A percentile compares a stretch with the other conserved stretches of the same genome.
phyloP scores from a whole-genome alignment of 2,113 vertebrate species.

The Dasypus novemcinctus region DNA sequence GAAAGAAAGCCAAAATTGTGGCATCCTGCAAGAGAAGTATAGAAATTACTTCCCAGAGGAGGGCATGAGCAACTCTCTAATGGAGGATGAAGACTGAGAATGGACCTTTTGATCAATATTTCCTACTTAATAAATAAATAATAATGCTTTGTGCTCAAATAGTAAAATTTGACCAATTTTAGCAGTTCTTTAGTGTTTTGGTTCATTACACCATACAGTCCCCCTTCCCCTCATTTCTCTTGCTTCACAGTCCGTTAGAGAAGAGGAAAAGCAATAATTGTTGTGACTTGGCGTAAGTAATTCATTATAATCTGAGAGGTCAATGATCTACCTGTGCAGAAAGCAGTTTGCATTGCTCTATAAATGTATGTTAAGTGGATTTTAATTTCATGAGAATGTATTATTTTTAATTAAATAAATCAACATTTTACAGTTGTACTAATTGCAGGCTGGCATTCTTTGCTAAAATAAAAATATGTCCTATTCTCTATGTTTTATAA shows the following conservation, averaged over 20 bases:
- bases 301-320: not conserved
- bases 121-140: not conserved
- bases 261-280: not conserved
- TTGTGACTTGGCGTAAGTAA: not conserved
- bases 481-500: not conserved
- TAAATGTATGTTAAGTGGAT: not conserved
- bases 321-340: not conserved
- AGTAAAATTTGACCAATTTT: not conserved
- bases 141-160: not conserved
- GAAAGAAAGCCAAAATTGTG: not conserved
- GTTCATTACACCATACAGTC: not conserved
- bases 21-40: not conserved
- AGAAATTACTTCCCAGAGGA: not conserved
- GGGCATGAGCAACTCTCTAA: not conserved
- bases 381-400: not conserved
- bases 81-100: not conserved
- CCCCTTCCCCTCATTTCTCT: not conserved
- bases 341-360: not conserved
- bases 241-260: not conserved
- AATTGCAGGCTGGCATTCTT: not conserved
- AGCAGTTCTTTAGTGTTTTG: not conserved
- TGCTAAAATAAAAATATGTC: not conserved
- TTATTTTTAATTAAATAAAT: not conserved
- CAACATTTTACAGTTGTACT: constrained; percentile 11
- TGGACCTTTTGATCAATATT: not conserved